These are phyloP conservation scores for Zosterops borbonicus DNA, from an alignment of 2,113 vertebrate species.

Conservation along the genomic window DNA sequence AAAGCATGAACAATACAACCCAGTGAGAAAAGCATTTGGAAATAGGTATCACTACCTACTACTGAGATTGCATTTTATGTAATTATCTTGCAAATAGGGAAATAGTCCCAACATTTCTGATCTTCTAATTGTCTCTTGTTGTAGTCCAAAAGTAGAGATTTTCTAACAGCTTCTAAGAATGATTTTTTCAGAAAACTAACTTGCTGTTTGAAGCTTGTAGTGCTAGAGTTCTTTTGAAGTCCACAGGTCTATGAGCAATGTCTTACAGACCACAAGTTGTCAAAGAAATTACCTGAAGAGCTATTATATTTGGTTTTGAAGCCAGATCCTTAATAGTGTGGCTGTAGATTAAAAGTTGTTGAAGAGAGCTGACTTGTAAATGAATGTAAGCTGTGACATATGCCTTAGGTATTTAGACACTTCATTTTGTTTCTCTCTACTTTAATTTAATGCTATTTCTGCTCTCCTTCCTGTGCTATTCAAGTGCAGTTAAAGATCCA, in stretches of 20 bases:
- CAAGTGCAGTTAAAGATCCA: not conserved
- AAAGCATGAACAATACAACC: not conserved
- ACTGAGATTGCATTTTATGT: not conserved
- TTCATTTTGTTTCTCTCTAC: not conserved
- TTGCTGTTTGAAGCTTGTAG: not conserved
- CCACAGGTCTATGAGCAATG: not conserved
- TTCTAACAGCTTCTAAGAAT: not conserved
- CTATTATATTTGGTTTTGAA: slow-evolving; percentile 22
- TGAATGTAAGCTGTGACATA: not conserved
- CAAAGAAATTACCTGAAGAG: slow-evolving; percentile 19
- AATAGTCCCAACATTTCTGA: not conserved
- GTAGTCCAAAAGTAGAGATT: not conserved
- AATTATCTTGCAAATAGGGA: slow-evolving; percentile 11
- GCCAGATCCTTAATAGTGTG: not conserved
- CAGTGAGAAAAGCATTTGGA: not conserved
- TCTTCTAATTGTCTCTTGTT: slow-evolving; percentile 26
- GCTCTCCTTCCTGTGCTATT: not conserved
- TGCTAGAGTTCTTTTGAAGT: slow-evolving; percentile 22
- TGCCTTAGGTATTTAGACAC: not conserved
- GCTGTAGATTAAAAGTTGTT: not conserved
- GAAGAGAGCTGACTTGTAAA: not conserved
- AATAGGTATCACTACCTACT: not conserved
- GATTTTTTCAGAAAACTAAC: not conserved
- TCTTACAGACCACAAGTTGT: slow-evolving; percentile 4
- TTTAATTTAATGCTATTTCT: not conserved